A percentile compares a stretch with the other conserved stretches of the same genome.
Evolutionary conservation across 2,113 vertebrate species (phyloP).

Genomic region (Melanocharis versteri): DNA sequence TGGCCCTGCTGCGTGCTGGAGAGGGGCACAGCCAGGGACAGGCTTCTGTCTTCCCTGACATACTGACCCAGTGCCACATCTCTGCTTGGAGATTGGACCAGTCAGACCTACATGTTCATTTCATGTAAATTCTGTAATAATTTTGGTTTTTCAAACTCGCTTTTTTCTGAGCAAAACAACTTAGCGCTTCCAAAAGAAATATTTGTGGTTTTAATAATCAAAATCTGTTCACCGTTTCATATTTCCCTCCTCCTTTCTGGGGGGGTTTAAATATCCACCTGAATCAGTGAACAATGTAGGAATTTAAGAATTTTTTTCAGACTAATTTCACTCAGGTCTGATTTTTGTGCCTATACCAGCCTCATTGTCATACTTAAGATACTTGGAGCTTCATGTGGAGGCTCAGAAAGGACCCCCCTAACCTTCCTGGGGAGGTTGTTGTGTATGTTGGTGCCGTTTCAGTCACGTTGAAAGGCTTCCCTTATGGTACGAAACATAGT

Average conservation of each 20-base stretch:
- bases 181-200: neutral
- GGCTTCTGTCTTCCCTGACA: neutral
- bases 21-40: neutral
- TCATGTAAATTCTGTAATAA: neutral
- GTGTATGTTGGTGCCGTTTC: rapidly evolving
- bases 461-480: neutral
- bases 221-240: neutral
- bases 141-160: neutral
- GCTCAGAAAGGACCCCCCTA: neutral
- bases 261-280: neutral
- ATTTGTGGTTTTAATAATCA: neutral
- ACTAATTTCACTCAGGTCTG: neutral
- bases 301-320: neutral
- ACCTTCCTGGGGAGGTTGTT: neutral
- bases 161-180: neutral
- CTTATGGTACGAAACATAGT: neutral
- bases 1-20: neutral
- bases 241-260: neutral
- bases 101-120: neutral
- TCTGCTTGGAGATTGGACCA: neutral
- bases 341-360: neutral
- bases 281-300: neutral
- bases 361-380: neutral
- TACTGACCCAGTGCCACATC: neutral
- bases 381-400: neutral